Evolutionary conservation across 1,140 invertebrate species (phyloP).

Genomic region (Laupala kohalensis): DNA sequence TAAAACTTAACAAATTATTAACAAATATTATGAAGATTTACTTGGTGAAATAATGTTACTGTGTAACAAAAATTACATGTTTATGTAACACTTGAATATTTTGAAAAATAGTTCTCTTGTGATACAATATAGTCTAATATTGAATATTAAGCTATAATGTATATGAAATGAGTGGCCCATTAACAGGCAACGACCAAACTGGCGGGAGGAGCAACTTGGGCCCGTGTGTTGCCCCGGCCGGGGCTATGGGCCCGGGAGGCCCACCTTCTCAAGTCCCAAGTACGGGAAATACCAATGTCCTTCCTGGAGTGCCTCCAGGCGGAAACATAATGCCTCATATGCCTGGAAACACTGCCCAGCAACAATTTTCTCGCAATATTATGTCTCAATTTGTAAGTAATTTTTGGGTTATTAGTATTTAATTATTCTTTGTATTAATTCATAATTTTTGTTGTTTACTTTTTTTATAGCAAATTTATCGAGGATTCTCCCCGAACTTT

Average conservation of each 20-base stretch:
- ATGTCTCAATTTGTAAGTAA: conserved; percentile 57
- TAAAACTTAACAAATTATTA: no score
- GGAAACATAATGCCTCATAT: neutral
- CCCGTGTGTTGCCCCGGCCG: conserved; percentile 30
- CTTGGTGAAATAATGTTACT: no score
- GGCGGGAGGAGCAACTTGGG: conserved; percentile 36
- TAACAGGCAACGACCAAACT: conserved; percentile 25
- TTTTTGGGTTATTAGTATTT: conserved; percentile 10
- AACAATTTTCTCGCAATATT: conserved; percentile 38
- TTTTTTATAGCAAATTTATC: conserved; percentile 24
- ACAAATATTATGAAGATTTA: no score
- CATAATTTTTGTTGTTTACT: neutral
- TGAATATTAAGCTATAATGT: neutral
- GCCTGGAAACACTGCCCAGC: conserved; percentile 1
- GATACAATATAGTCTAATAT: neutral
- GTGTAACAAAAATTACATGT: no score
- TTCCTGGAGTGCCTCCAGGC: conserved; percentile 16
- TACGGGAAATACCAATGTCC: neutral
- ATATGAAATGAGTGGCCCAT: no score
- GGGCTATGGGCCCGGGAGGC: conserved; percentile 47
- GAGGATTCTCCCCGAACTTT: conserved; percentile 31
- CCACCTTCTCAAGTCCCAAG: conserved; percentile 22
- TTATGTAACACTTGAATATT: no score
- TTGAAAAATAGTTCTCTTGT: no score
- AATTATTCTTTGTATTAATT: neutral